phyloP scores from a whole-genome alignment of 2,797 vertebrate genomes.

The Benthosema pterotum region DNA sequence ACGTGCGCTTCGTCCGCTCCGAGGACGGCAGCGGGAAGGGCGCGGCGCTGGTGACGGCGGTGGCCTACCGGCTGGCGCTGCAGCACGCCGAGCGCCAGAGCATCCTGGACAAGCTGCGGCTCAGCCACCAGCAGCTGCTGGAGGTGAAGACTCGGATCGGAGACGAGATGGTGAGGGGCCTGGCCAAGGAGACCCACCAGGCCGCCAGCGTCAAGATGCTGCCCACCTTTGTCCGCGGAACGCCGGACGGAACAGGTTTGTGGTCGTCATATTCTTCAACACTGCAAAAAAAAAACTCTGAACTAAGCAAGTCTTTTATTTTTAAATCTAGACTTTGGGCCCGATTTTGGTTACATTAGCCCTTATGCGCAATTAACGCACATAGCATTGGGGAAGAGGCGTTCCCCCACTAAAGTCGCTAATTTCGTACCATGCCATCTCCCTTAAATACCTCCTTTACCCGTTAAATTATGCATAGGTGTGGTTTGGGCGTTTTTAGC shows the following conservation, averaged over 20 bases:
- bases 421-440: too few species aligned
- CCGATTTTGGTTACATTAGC: too few species aligned
- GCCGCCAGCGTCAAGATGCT: conserved; percentile 90
- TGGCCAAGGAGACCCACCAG: conserved; percentile 80
- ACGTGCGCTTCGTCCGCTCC: conserved; percentile 90
- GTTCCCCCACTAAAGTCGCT: too few species aligned
- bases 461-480: too few species aligned
- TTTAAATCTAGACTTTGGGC: too few species aligned
- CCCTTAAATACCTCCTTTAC: too few species aligned
- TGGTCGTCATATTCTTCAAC: too few species aligned
- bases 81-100: conserved; percentile 87
- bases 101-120: conserved; percentile 82
- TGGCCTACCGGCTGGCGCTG: conserved; percentile 88
- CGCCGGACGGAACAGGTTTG: conserved; percentile 93
- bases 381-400: too few species aligned
- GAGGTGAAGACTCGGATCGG: conserved; percentile 89
- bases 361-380: too few species aligned
- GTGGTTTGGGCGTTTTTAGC: too few species aligned
- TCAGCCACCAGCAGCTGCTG: conserved; percentile 87
- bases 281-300: too few species aligned
- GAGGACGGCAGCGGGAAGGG: conserved; percentile 95
- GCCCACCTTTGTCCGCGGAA: conserved; percentile 90
- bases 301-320: too few species aligned
- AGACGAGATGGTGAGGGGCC: conserved; percentile 83
- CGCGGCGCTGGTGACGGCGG: conserved; percentile 96